Percentiles rank a stretch among this genome's conserved stretches.
Conservation (phyloP, 2,888 invertebrate species). For the Entomobrya proxima region DNA sequence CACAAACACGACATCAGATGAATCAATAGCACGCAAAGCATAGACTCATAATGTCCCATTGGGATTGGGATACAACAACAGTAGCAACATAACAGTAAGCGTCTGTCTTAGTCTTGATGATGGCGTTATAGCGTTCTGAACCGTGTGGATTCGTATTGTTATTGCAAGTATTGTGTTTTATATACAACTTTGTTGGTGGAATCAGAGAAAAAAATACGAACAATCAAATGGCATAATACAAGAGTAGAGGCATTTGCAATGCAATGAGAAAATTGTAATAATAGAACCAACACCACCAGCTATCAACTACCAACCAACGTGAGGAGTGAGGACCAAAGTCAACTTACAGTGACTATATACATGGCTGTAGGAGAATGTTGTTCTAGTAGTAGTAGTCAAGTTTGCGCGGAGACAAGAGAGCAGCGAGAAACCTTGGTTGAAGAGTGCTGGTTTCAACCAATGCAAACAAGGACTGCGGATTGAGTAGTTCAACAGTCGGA, state of each 20-base stretch:
- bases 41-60: conserved; percentile 60
- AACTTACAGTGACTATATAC: background rate
- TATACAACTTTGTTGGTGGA: background rate
- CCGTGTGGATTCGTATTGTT: background rate
- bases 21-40: conserved; percentile 64
- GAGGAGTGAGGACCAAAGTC: background rate
- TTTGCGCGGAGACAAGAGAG: conserved; percentile 31
- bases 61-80: conserved; percentile 52
- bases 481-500: conserved; percentile 51
- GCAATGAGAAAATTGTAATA: conserved; percentile 28
- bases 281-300: conserved; percentile 1
- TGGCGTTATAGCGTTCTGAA: background rate
- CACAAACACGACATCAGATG: conserved; percentile 57
- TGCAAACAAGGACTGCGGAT: conserved; percentile 59
- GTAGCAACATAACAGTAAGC: conserved; percentile 9
- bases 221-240: background rate
- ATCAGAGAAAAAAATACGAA: conserved; percentile 30
- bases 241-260: background rate
- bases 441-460: conserved; percentile 38
- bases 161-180: background rate
- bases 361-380: background rate
- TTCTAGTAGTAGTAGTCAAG: conserved; percentile 9
- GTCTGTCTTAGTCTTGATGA: background rate
- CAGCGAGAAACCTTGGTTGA: conserved; percentile 34
- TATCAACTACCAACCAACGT: background rate